A percentile compares a stretch with the other conserved stretches of the same genome.
These are phyloP conservation scores for Trissolcus japonicus DNA, from an alignment of 2,888 invertebrate genomes.

Conservation along the genomic window DNA sequence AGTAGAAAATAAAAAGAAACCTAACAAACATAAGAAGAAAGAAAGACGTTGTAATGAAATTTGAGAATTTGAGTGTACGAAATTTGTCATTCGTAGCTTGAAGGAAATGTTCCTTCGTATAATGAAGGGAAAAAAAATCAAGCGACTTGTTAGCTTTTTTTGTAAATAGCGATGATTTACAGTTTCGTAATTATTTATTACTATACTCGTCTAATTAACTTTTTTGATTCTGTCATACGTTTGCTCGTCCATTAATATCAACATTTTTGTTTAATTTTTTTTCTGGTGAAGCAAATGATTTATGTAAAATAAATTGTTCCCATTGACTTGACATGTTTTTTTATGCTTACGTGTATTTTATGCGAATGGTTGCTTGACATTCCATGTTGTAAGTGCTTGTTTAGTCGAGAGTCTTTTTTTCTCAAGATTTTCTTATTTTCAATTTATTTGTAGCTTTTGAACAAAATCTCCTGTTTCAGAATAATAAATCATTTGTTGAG, in stretches of 20 bases:
- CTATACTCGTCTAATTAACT: background rate
- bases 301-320: constrained; percentile 76
- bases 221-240: background rate
- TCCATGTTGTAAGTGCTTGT: constrained; percentile 36
- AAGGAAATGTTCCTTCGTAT: too few species aligned
- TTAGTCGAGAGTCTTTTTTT: background rate
- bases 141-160: constrained; percentile 59
- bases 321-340: constrained; percentile 64
- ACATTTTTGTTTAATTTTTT: constrained; percentile 43
- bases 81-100: constrained; percentile 1
- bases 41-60: too few species aligned
- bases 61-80: background rate
- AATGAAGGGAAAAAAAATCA: too few species aligned
- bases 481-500: too few species aligned
- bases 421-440: too few species aligned
- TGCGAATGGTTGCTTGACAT: constrained; percentile 23
- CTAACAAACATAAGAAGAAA: too few species aligned
- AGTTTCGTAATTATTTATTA: constrained; percentile 75
- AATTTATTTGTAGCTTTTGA: too few species aligned
- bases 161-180: constrained; percentile 76
- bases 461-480: too few species aligned
- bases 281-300: constrained; percentile 70
- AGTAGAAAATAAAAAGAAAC: too few species aligned
- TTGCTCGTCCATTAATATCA: constrained; percentile 36
- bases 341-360: constrained; percentile 21